Conservation (phyloP, 2,888 invertebrate genomes). For the Pseudococcus longispinus region DNA sequence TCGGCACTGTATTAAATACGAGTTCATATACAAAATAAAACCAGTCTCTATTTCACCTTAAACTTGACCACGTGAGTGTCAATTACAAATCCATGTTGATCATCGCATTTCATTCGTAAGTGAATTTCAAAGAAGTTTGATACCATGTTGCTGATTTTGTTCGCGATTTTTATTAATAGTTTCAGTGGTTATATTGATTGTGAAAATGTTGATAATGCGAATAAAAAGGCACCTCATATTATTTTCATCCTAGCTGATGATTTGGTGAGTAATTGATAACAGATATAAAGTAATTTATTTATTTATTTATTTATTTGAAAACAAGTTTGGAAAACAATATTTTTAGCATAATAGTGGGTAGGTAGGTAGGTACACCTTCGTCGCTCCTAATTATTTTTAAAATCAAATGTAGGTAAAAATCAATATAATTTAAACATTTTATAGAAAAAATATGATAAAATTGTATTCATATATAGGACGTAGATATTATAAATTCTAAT, state of each 20-base stretch:
- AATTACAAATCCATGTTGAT: constrained; percentile 22
- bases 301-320: neutral
- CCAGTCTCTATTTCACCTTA: constrained; percentile 40
- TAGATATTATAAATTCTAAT: too few relatives aligned
- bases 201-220: neutral
- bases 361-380: too few relatives aligned
- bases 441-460: too few relatives aligned
- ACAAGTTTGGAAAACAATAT: neutral
- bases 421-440: too few relatives aligned
- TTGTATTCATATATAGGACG: too few relatives aligned
- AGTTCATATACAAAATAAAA: constrained; percentile 19
- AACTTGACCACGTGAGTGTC: constrained; percentile 44
- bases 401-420: too few relatives aligned
- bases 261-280: constrained; percentile 63
- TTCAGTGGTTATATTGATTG: neutral
- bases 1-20: neutral
- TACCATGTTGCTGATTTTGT: constrained; percentile 9
- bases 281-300: neutral
- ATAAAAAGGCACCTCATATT: constrained; percentile 63
- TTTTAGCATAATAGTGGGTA: neutral
- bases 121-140: neutral
- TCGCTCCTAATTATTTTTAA: too few relatives aligned
- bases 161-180: constrained; percentile 36
- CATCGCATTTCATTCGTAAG: neutral
- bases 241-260: constrained; percentile 68